Evolutionary conservation across 2,113 vertebrate genomes (phyloP), one percentile per base, ranked within the genome.

Genomic region (Bucco capensis): DNA sequence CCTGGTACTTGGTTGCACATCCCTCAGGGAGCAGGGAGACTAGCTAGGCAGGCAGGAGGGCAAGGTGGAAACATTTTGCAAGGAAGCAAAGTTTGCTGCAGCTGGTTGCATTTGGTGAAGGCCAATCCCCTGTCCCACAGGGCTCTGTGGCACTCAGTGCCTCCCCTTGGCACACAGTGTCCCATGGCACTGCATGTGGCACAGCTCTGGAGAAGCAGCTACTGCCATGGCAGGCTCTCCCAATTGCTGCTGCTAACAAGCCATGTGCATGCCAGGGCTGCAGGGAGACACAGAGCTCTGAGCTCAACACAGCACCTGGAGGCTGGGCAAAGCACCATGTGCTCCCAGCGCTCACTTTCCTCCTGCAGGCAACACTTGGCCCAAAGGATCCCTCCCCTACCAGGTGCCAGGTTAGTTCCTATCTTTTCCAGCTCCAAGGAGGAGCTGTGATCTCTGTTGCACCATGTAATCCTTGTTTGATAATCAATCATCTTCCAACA

Each of bases 181-280:
- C 66, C 2, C 1, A 2, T 71, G 57, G 66, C 27, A 1, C 38
- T 12, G 50, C 8, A 4, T 1, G 2, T 16, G 12, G 83, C 83
- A 87, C 54, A 64, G 80, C 80, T 75, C 76, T 69, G 73, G 44
- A 88, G 83, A 88, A 94, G 80, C 93, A 90, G 88, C 86, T 95
- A 88, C 94, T 86, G 22, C 83, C 80, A 49, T 71, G 61, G 73
- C 25, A 6, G 73, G 76, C 83, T 86, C 49, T 77, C 57, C 9
- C 3, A 15, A 86, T 49, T 91, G 86, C 77, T 92, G 92, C 90
- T 93, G 93, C 90, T 93, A 94, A 90, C 40, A 6, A 95, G 90
- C 80, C 86, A 42, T 42, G 46, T 58, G 54, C 51, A 33, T 65
- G 61, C 86, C 86, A 90, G 88, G 31, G 86, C 3, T 54, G 37